Evolutionary conservation across 2,888 invertebrate species (phyloP), one percentile per base, ranked within the genome.

Genomic region (Drosophila mercatorum): DNA sequence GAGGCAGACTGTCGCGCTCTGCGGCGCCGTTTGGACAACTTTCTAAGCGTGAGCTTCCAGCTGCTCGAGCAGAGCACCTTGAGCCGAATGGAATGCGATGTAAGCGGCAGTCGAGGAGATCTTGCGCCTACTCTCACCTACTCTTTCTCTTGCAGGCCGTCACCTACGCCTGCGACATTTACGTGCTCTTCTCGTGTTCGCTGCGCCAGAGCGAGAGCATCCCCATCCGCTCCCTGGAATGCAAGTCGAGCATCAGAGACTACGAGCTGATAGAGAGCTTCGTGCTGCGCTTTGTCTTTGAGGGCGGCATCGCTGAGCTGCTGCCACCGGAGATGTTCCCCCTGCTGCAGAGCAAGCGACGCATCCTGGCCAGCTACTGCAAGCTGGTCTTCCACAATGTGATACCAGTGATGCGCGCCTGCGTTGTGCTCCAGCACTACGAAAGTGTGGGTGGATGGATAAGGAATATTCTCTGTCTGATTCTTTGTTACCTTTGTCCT

Each of bases 371-470:
- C n/a, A 56, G 73, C 31, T 85, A 88, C 46, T 63, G 77, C 5
- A 85, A 85, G 31, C 52, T 85, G n/a, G 31, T 71, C 5, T 65
- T 71, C 17, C 57, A 74, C 4, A 80, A 81, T 40, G 52, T 79
- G 31, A 56, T 85, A 47, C 73, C 75, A 14, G 55, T 62, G n/a
- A 85, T 85, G 84, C 68, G 81, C 4, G 60, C 75, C 7, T 66
- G 61, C 6, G 22, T 53, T 6, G 52, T 75, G 2, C 49, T 72
- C 2, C 79, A 83, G 59, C 69, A 63, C 7, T 85, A 81, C 56
- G 72, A 64, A 2, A 51, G 53, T 34, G 84, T 88, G 10, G 53
- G 71, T 22, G 8, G 6, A n/a, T n/a, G 22, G 22, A 5, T 8
- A 14, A 14, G 22, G 2, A 0, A 26, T 26, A 31, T 3, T 41